Conservation (phyloP, 2,113 vertebrate species). For the Pelobates fuscus region DNA sequence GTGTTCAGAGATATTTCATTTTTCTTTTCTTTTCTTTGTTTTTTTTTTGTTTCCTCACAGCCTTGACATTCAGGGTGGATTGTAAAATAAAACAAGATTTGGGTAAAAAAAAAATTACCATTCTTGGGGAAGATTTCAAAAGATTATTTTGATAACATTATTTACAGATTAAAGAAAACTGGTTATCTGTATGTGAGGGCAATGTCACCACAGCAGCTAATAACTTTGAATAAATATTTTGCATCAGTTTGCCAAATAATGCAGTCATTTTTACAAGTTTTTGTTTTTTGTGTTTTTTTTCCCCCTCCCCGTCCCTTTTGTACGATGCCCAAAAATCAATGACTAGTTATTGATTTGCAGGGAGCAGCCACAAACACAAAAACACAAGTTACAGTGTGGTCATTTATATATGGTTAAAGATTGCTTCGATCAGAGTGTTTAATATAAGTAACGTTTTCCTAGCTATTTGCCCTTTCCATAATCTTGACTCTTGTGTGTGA, state of each 20-base stretch:
- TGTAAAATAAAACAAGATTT: conserved; percentile 82
- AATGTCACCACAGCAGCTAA: conserved; percentile 84
- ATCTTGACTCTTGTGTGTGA: no score
- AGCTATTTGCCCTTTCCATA: no score
- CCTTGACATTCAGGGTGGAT: conserved; percentile 95
- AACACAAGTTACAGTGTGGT: no score
- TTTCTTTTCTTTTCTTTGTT: conserved; percentile 58
- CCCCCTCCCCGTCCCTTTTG: no score
- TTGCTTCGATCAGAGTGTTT: no score
- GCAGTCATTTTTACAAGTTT: conserved; percentile 3
- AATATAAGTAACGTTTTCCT: no score
- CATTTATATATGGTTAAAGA: no score
- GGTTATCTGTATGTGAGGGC: conserved; percentile 79
- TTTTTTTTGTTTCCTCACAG: conserved; percentile 70
- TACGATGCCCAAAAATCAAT: no score
- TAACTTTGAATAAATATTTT: conserved; percentile 96
- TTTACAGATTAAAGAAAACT: conserved; percentile 89
- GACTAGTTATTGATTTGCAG: no score
- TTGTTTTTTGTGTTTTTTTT: no score
- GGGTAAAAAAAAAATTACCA: conserved; percentile 43
- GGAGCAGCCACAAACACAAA: no score
- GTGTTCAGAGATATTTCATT: conserved; percentile 74
- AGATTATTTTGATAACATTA: conserved; percentile 97
- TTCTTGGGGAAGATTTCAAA: conserved; percentile 90
- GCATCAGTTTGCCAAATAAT: conserved; percentile 87